Conservation (phyloP, 2,888 invertebrate genomes). For the Caenorhabditis afra region DNA sequence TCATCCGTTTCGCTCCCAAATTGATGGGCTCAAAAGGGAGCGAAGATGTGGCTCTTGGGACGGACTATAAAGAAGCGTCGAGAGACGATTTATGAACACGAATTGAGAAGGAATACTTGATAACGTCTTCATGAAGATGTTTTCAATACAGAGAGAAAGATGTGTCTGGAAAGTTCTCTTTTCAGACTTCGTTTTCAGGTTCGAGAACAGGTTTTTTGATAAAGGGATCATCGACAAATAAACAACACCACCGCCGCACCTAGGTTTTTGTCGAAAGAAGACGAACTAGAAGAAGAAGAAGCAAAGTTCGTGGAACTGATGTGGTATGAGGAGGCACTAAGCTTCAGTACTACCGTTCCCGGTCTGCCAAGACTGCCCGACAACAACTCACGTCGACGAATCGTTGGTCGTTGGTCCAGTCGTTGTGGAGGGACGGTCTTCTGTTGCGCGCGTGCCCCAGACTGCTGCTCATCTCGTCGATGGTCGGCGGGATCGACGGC, state of each 20-base stretch:
- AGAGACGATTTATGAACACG: conserved; percentile 44
- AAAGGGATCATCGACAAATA: too few species aligned
- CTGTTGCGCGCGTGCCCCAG: conserved; percentile 62
- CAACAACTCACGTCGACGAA: conserved; percentile 45
- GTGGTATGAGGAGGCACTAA: too few species aligned
- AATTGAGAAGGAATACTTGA: conserved; percentile 45
- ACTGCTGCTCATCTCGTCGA: conserved; percentile 65
- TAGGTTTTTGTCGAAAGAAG: too few species aligned
- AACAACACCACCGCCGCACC: too few species aligned
- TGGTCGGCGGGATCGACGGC: conserved; percentile 63
- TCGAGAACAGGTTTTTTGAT: background rate
- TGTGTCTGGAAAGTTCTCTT: background rate
- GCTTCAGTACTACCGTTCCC: background rate
- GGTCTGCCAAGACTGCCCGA: background rate
- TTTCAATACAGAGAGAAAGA: background rate
- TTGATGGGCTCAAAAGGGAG: conserved; percentile 8
- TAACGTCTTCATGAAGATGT: background rate
- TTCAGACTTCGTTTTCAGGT: background rate
- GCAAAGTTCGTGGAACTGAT: too few species aligned
- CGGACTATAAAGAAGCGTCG: background rate
- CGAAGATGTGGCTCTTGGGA: conserved; percentile 30
- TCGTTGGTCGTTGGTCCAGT: conserved; percentile 56
- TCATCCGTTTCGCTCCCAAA: conserved; percentile 3
- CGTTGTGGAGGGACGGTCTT: conserved; percentile 58
- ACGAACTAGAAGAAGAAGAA: too few species aligned